Evolutionary conservation across 2,797 vertebrate genomes (phyloP).

Genomic region (Philypnodon macrostomus): DNA sequence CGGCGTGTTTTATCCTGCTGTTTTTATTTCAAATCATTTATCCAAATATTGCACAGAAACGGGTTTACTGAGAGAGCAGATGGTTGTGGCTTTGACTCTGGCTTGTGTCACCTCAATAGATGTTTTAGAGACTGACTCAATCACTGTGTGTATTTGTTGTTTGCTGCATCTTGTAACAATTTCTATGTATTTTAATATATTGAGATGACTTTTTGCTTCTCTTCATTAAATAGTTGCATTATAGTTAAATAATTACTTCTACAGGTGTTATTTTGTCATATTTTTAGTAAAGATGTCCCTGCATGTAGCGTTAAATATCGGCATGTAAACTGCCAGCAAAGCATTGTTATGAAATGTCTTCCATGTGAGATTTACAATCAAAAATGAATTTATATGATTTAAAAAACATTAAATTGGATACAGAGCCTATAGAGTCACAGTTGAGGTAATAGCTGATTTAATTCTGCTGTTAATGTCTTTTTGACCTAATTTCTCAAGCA

Average conservation of each 20-base stretch:
- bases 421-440: not conserved
- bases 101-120: constrained; percentile 19
- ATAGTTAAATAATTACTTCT: not conserved
- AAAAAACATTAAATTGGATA: too few relatives aligned
- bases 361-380: too few relatives aligned
- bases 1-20: constrained; percentile 44
- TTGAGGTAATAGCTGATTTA: constrained; percentile 11
- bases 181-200: constrained; percentile 15
- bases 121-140: constrained; percentile 31
- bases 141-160: constrained; percentile 44
- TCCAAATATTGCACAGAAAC: constrained; percentile 60
- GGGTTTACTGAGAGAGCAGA: constrained; percentile 48
- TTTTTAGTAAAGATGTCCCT: not conserved
- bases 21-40: constrained; percentile 34
- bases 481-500: constrained; percentile 50
- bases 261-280: constrained; percentile 12
- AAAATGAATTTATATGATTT: not conserved
- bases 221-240: not conserved
- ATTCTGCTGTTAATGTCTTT: constrained; percentile 63
- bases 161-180: constrained; percentile 28
- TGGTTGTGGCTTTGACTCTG: constrained; percentile 21
- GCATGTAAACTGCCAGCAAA: constrained; percentile 9
- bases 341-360: constrained; percentile 1
- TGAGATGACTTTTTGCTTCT: not conserved
- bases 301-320: constrained; percentile 5